These are phyloP conservation scores for Phytoseiulus persimilis DNA, from an alignment of 2,888 invertebrate species.

Conservation along the genomic window DNA sequence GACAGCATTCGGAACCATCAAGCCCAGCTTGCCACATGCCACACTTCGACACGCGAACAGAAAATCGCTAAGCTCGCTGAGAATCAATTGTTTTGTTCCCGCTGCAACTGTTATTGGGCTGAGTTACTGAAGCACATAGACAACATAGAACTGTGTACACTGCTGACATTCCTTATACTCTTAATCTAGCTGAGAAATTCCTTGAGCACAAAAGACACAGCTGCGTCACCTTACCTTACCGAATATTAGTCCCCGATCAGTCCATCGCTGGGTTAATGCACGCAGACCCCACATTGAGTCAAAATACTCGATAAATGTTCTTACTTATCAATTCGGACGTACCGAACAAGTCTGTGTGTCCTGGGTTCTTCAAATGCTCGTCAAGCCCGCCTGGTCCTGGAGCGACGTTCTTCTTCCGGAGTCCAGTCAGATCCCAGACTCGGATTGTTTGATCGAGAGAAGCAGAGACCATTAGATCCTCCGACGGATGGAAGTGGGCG, in stretches of 20 bases:
- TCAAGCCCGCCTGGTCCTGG: conserved; percentile 77
- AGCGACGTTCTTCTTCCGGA: conserved; percentile 93
- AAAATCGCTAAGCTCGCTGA: not conserved
- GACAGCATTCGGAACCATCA: too few species aligned
- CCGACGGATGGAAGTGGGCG: conserved; percentile 90
- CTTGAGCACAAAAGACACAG: not conserved
- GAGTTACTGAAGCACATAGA: not conserved
- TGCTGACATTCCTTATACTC: not conserved
- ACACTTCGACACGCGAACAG: not conserved
- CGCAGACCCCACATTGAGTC: not conserved
- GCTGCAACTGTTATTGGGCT: not conserved
- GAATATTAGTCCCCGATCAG: not conserved
- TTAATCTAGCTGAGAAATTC: not conserved
- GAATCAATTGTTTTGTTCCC: not conserved
- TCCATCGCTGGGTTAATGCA: not conserved
- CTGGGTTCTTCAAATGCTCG: conserved; percentile 69
- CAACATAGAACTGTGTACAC: not conserved
- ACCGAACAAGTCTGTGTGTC: conserved; percentile 87
- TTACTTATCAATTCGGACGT: conserved; percentile 53
- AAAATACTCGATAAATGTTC: not conserved
- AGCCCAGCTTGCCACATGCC: not conserved
- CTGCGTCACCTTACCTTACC: not conserved
- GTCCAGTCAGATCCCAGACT: conserved; percentile 94
- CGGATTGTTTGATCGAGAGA: conserved; percentile 95
- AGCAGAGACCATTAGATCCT: conserved; percentile 93